Percentiles rank a stretch among this genome's conserved stretches.
Conservation (phyloP, 2,797 vertebrate species). For the Cichlasoma orientale region DNA sequence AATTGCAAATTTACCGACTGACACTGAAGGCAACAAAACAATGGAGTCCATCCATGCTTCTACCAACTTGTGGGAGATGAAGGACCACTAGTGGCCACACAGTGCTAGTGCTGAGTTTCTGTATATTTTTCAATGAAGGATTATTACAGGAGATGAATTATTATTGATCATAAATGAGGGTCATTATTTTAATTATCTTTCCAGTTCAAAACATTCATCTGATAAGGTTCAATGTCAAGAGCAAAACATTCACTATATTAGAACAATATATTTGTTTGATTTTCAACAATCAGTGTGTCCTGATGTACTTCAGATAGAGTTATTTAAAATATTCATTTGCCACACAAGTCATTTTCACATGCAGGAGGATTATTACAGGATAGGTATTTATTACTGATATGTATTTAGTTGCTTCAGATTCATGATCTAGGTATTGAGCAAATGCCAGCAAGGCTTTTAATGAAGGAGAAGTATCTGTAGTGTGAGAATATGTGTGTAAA, state of each 20-base stretch:
- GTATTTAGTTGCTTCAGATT: neutral
- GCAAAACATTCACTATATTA: neutral
- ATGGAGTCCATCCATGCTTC: neutral
- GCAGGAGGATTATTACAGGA: too few species aligned
- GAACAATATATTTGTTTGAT: neutral
- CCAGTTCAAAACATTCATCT: neutral
- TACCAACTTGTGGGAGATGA: neutral
- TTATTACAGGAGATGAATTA: neutral
- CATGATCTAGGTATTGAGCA: neutral
- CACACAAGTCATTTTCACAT: neutral
- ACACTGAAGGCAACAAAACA: slow-evolving; percentile 24
- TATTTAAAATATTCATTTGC: neutral
- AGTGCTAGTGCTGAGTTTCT: slow-evolving; percentile 24
- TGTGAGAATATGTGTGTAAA: neutral
- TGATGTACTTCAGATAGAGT: neutral
- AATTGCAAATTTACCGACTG: neutral
- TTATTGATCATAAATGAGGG: neutral
- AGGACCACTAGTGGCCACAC: slow-evolving; percentile 66
- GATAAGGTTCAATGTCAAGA: neutral
- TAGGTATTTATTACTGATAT: neutral
- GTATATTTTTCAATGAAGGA: neutral
- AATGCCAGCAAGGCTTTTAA: neutral
- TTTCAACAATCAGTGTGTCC: neutral
- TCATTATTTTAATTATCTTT: neutral
- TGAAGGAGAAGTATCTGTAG: neutral